These are phyloP conservation scores for Caenorhabditis sinica DNA, from an alignment of 2,888 invertebrate genomes.

Conservation along the genomic window DNA sequence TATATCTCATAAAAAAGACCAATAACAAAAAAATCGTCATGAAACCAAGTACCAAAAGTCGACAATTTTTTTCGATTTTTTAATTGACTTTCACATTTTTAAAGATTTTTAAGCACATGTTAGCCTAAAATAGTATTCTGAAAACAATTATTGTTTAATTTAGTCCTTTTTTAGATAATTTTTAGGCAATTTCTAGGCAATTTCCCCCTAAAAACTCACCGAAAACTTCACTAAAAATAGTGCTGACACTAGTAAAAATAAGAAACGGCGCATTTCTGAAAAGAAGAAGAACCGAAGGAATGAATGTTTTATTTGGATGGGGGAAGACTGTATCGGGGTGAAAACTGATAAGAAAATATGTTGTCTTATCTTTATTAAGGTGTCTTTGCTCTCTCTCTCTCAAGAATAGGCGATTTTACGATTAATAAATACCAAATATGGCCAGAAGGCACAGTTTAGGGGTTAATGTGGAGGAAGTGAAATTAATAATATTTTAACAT, in stretches of 20 bases:
- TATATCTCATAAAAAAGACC: background rate
- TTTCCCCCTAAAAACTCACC: background rate
- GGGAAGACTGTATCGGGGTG: no score
- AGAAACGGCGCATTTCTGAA: background rate
- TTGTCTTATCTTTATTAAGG: background rate
- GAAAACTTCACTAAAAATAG: background rate
- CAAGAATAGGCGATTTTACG: no score
- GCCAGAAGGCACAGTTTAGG: no score
- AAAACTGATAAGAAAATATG: background rate
- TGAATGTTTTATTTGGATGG: no score
- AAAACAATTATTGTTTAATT: no score
- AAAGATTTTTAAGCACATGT: no score
- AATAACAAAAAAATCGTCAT: background rate
- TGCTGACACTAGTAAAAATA: background rate
- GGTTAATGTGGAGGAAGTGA: background rate
- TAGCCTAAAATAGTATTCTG: no score
- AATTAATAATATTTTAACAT: background rate
- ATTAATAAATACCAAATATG: no score
- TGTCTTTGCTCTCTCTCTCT: no score
- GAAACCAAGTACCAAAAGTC: no score
- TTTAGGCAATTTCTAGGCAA: background rate
- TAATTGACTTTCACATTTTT: no score
- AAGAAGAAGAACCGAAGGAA: constrained; percentile 4
- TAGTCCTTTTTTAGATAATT: background rate
- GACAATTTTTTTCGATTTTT: no score